Evolutionary conservation across 2,888 invertebrate genomes (phyloP), one percentile per base, ranked within the genome.

Genomic region (Sinohyriopsis cumingii): DNA sequence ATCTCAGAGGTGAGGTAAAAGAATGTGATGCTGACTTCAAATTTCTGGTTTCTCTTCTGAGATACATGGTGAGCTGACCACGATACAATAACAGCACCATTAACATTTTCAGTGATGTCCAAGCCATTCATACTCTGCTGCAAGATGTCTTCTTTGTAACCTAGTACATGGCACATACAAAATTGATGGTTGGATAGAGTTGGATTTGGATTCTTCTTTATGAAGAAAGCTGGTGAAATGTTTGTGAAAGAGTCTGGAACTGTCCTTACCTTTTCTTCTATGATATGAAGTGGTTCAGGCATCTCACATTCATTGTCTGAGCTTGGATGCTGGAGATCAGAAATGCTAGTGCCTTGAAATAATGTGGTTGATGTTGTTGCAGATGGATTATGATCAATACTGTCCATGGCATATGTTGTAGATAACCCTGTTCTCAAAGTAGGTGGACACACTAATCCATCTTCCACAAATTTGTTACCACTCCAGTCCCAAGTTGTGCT

Each of bases 351-450:
- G 6, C 79, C 80, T 69, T 81, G 77, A 55, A 68, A 69, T 28
- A 67, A 69, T 22, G 66, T 20, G 53, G 15, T 56, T 19, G 63
- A 54, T 59, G 72, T 77, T 33, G 75, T 74, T 60, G 77, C 55
- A 55, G 65, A 69, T 19, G 73, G 76, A 59, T 81, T 78, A 55
- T 77, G 77, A 55, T 82, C 79, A 54, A 76, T 80, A 64, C 77
- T 81, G 59, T 82, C 78, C 53, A 79, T 67, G 22, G 77, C 78
- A 56, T 76, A 53, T 59, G 76, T 77, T 9, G 82, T 80, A 65
- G 80, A 80, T 19, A 81, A 18, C 6, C 71, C 69, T 55, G 62
- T 72, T 55, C 68, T 62, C 54, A 82, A 59, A 53, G 28, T 20
- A 7, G 62, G 64, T 53, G 75, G 78, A 65, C 75, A 77, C 33